Evolutionary conservation across 2,797 vertebrate species (phyloP), one percentile per base, ranked within the genome.

Genomic region (Merluccius polli): DNA sequence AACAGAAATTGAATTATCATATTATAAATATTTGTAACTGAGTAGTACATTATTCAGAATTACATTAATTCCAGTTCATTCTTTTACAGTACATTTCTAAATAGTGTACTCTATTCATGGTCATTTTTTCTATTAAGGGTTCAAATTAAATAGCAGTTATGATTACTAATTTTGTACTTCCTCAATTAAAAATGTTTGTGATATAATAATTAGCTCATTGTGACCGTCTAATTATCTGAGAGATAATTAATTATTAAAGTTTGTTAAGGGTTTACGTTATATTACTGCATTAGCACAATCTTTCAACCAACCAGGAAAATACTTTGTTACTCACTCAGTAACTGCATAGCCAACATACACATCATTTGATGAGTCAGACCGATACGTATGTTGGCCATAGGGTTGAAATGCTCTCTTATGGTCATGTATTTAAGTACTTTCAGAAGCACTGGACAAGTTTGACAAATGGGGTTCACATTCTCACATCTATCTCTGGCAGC

Each of bases 381-480:
- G n/a, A n/a, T 65, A 38, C 80, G 32, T 73, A 75, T 80, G 78
- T 83, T 84, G 84, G 83, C 83, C 78, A 70, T 68, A 63, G 81
- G 79, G 80, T 81, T 84, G 80, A 89, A 88, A 90, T 89, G 84
- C 87, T 78, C 82, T 80, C 70, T 83, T 79, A 77, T 74, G 74
- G 82, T 89, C 83, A 86, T 68, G 71, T 89, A 75, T 83, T 87
- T 88, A 82, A 70, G 82, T 76, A 86, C 83, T 84, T 81, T 83
- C 84, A 86, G 86, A 90, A 82, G 76, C 81, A 75, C 74, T 12
- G 69, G 81, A 85, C 83, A 79, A 79, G 41, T 82, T 87, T 87
- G 83, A 90, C 86, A 88, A 91, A 90, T 78, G 82, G 83, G 78
- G 85, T 89, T 75, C 74, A 78, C 83, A 81, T 85, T 91, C 81